Conservation (phyloP, 2,113 vertebrate genomes). For the Thamnophis sirtalis region DNA sequence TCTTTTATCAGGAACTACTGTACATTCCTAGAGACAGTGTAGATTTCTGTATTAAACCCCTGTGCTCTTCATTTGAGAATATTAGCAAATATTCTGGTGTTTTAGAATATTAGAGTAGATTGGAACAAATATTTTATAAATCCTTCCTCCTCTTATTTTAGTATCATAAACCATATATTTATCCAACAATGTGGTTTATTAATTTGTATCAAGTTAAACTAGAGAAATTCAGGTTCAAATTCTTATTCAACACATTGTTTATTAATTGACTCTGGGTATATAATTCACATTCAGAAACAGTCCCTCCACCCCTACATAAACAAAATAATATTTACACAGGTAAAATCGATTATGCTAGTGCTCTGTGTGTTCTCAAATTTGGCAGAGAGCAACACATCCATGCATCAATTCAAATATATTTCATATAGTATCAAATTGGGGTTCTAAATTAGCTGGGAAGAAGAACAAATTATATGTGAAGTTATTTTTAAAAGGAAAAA, state of each 20-base stretch:
- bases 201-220: background rate
- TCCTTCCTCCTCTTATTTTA: background rate
- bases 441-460: background rate
- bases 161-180: background rate
- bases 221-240: background rate
- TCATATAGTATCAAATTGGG: background rate
- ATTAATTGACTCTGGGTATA: background rate
- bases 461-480: background rate
- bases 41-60: background rate
- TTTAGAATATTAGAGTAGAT: background rate
- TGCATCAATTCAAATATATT: background rate
- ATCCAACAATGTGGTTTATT: background rate
- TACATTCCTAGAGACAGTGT: accelerated
- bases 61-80: background rate
- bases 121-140: background rate
- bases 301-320: background rate
- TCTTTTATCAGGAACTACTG: accelerated
- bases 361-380: background rate
- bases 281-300: background rate
- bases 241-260: background rate
- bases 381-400: background rate
- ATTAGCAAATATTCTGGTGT: background rate
- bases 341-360: background rate
- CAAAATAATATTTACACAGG: background rate
- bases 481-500: background rate